A percentile compares a stretch with the other conserved stretches of the same genome.
Conservation (phyloP, 2,797 vertebrate genomes). For the Numenius phaeopus region DNA sequence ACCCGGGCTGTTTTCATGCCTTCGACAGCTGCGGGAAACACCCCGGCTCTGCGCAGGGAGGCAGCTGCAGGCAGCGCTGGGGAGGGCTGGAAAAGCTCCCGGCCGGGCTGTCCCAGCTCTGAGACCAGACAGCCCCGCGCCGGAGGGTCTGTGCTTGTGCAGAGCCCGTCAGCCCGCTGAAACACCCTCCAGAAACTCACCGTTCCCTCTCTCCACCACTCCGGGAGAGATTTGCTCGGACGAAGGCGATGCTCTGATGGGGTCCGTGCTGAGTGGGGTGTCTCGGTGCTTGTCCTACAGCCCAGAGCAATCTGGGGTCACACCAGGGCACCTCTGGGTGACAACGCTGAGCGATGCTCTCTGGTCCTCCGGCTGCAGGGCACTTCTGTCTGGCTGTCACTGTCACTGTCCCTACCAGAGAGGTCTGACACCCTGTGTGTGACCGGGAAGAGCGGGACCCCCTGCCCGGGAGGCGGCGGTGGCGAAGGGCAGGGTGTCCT, state of each 20-base stretch:
- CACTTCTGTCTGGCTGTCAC: accelerated
- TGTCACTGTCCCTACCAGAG: not conserved
- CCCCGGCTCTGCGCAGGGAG: not conserved
- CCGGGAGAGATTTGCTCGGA: accelerated
- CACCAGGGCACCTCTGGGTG: not conserved
- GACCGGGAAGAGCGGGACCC: not conserved
- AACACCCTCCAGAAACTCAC: not conserved
- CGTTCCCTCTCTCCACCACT: not conserved
- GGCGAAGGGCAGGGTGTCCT: not conserved
- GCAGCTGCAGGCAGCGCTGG: not conserved
- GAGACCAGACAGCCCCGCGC: accelerated
- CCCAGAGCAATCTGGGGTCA: not conserved
- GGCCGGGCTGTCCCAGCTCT: not conserved
- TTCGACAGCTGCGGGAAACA: not conserved
- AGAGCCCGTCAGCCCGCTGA: not conserved
- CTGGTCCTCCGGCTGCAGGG: accelerated
- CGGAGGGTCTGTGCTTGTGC: not conserved
- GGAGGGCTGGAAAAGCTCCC: not conserved
- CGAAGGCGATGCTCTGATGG: not conserved
- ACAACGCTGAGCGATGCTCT: accelerated
- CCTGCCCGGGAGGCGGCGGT: accelerated
- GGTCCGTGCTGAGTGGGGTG: accelerated
- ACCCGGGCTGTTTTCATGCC: not conserved
- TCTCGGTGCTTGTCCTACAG: not conserved
- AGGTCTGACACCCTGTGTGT: accelerated